phyloP scores from a whole-genome alignment of 2,113 vertebrate species.

The Theristicus caerulescens region DNA sequence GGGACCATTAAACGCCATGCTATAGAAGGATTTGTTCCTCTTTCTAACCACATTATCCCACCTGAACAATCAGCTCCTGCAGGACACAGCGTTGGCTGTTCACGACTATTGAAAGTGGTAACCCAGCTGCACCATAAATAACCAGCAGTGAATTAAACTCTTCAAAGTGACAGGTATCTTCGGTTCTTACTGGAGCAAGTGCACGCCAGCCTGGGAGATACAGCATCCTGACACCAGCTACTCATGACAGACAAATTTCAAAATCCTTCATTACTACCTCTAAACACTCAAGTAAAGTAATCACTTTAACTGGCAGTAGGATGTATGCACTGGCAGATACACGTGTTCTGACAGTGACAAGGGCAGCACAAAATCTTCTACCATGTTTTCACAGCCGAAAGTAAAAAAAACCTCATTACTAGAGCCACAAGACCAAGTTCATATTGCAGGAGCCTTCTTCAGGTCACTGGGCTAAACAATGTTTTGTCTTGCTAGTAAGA shows the following conservation, averaged over 20 bases:
- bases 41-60: neutral
- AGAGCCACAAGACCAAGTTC: neutral
- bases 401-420: neutral
- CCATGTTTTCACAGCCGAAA: neutral
- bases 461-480: neutral
- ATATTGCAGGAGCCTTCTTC: neutral
- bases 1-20: neutral
- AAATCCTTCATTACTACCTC: neutral
- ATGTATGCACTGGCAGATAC: neutral
- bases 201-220: neutral
- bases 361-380: neutral
- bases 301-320: neutral
- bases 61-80: neutral
- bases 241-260: neutral
- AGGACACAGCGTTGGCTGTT: neutral
- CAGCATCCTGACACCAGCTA: neutral
- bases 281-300: neutral
- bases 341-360: neutral
- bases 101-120: neutral
- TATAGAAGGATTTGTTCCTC: neutral
- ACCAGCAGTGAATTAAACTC: neutral
- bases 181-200: neutral
- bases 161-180: neutral
- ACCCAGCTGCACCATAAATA: neutral
- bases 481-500: neutral